Evolutionary conservation across 1,140 invertebrate species (phyloP).

Genomic region (Pantala flavescens): DNA sequence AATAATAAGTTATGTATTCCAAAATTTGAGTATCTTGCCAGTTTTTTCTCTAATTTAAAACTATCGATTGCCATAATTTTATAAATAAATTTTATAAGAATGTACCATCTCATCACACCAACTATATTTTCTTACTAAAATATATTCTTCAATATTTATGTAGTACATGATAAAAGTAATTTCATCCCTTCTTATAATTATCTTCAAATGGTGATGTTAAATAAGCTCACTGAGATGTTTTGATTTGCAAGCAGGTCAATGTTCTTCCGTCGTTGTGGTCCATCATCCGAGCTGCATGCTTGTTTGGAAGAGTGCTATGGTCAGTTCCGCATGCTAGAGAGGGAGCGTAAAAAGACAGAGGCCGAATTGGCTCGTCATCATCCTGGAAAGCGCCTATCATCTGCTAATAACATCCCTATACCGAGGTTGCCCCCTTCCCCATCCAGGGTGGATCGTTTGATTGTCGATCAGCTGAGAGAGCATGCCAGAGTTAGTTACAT

Average conservation of each 20-base stretch:
- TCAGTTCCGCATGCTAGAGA: conserved; percentile 70
- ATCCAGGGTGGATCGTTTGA: conserved; percentile 69
- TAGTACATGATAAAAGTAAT: too few relatives aligned
- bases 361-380: conserved; percentile 69
- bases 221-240: too few relatives aligned
- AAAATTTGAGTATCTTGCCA: too few relatives aligned
- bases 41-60: too few relatives aligned
- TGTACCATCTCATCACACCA: too few relatives aligned
- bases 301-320: conserved; percentile 70
- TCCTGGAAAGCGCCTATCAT: conserved; percentile 69
- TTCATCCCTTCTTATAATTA: too few relatives aligned
- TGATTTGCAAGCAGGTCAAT: neutral
- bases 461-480: conserved; percentile 73
- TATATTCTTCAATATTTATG: too few relatives aligned
- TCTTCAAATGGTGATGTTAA: too few relatives aligned
- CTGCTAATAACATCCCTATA: conserved; percentile 68
- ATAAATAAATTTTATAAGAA: too few relatives aligned
- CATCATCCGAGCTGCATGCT: conserved; percentile 44
- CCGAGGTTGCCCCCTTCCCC: conserved; percentile 68
- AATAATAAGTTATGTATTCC: too few relatives aligned
- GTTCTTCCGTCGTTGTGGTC: neutral
- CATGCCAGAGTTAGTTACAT: conserved; percentile 48
- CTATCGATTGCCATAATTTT: too few relatives aligned
- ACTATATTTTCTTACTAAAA: too few relatives aligned
- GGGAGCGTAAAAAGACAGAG: conserved; percentile 76